Conservation (phyloP, 2,888 invertebrate genomes). For the Hemicrepidius hirtus region DNA sequence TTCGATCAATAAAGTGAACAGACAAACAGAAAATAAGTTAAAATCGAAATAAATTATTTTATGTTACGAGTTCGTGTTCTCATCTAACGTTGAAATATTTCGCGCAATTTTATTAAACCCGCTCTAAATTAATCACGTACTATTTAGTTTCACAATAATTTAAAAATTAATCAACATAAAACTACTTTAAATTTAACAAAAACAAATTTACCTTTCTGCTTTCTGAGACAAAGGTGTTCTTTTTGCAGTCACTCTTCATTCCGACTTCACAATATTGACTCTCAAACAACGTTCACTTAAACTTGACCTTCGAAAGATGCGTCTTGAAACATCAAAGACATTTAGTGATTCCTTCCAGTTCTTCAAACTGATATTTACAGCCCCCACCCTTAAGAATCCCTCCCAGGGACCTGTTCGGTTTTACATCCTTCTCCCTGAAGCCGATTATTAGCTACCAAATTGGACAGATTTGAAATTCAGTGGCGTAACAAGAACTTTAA, state of each 20-base stretch:
- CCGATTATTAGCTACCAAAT: slow-evolving; percentile 42
- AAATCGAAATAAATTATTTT: too few species aligned
- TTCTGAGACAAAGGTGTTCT: slow-evolving; percentile 63
- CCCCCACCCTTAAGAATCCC: slow-evolving; percentile 55
- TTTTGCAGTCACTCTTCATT: slow-evolving; percentile 61
- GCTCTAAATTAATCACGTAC: too few species aligned
- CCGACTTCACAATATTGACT: slow-evolving; percentile 15
- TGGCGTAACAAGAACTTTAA: slow-evolving; percentile 1
- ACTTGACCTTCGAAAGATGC: slow-evolving; percentile 27
- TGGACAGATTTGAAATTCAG: slow-evolving; percentile 29
- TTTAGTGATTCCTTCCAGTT: slow-evolving; percentile 28
- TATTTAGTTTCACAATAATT: too few species aligned
- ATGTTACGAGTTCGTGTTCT: too few species aligned
- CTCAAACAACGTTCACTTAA: slow-evolving; percentile 9
- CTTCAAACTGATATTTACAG: slow-evolving; percentile 53
- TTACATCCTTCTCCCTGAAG: slow-evolving; percentile 36
- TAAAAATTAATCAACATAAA: not conserved
- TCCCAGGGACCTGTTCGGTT: slow-evolving; percentile 53
- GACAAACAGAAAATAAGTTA: too few species aligned
- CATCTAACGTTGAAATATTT: too few species aligned
- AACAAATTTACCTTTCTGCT: slow-evolving; percentile 65
- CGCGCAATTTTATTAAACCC: too few species aligned
- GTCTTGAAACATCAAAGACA: slow-evolving; percentile 23
- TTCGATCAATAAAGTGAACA: too few species aligned
- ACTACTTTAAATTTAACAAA: not conserved